These are phyloP conservation scores for Andrena dorsata DNA, from an alignment of 2,888 invertebrate species.

Conservation along the genomic window DNA sequence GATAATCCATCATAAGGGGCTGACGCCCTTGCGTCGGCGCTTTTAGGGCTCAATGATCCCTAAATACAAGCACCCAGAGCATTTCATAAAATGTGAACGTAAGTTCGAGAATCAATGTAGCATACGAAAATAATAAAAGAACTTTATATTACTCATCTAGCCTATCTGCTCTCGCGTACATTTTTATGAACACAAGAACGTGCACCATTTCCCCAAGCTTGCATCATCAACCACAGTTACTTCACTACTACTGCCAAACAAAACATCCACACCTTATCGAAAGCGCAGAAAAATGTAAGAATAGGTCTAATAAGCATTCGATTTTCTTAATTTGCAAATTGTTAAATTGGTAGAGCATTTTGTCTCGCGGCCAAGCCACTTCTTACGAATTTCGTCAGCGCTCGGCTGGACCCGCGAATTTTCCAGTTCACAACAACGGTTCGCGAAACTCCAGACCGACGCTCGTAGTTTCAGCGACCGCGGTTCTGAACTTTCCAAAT, in stretches of 20 bases:
- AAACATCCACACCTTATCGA: not conserved
- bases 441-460: conserved; percentile 12
- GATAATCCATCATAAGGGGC: conserved; percentile 2
- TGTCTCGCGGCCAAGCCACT: not conserved
- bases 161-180: not conserved
- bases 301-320: no score
- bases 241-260: not conserved
- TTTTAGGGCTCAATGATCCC: not conserved
- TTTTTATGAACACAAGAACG: not conserved
- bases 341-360: not conserved
- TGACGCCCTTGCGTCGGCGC: not conserved
- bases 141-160: not conserved
- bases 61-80: not conserved
- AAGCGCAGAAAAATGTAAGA: no score
- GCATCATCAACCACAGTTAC: no score
- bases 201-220: not conserved
- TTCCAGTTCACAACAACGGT: conserved; percentile 17
- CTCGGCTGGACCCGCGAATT: conserved; percentile 25
- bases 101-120: not conserved
- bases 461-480: not conserved
- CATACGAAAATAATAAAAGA: conserved; percentile 2
- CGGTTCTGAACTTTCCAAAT: conserved; percentile 28
- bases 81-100: conserved; percentile 1
- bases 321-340: conserved; percentile 10
- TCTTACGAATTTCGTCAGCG: not conserved